Conservation (phyloP, 92 coral and sea anemone species). For the Chrysogorgia sp. region DNA sequence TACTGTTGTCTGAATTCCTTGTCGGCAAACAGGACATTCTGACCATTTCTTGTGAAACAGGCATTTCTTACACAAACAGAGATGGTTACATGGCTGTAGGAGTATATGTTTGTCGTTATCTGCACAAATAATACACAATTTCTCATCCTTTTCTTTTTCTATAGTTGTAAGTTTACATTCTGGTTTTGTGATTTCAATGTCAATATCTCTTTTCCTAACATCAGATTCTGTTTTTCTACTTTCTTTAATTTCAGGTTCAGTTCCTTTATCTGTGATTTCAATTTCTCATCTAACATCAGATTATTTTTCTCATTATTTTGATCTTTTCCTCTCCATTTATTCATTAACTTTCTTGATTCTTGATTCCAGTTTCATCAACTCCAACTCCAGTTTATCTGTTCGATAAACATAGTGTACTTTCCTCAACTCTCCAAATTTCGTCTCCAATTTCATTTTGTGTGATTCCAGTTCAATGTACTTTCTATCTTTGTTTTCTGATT, state of each 20-base stretch:
- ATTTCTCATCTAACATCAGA: no score
- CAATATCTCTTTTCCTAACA: not conserved
- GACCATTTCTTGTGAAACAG: constrained; percentile 54
- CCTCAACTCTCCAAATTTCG: no score
- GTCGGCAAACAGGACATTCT: constrained; percentile 84
- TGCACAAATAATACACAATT: constrained; percentile 79
- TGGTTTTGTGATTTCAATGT: not conserved
- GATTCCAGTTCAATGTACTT: no score
- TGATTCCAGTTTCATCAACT: no score
- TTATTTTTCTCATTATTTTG: no score
- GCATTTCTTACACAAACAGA: constrained; percentile 72
- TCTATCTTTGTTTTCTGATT: no score
- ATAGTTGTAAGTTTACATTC: constrained; percentile 11
- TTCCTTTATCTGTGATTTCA: no score
- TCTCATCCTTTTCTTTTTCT: constrained; percentile 79
- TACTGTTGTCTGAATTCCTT: constrained; percentile 64
- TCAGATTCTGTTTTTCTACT: not conserved
- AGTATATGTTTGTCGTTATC: constrained; percentile 71
- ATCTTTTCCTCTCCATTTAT: no score
- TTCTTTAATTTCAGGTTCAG: not conserved
- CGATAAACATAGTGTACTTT: no score
- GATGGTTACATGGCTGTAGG: constrained; percentile 89
- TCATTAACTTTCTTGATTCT: no score
- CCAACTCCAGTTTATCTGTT: no score
- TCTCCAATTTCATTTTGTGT: no score